phyloP scores from a whole-genome alignment of 2,113 vertebrate genomes.

The Microcebus tavaratra region DNA sequence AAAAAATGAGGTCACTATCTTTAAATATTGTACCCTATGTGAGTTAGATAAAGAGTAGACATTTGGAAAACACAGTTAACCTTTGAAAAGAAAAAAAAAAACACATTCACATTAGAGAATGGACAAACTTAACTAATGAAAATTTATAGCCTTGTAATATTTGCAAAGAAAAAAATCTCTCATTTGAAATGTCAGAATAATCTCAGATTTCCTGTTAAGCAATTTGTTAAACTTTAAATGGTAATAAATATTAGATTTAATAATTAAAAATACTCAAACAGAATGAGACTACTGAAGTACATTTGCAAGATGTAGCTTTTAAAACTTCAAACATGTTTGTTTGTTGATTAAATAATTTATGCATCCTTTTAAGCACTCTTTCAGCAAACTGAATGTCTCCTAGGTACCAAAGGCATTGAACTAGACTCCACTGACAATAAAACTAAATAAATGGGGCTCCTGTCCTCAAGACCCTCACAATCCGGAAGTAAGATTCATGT shows the following conservation, averaged over 20 bases:
- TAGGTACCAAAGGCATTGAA: neutral
- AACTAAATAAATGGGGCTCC: neutral
- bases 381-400: neutral
- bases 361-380: constrained; percentile 44
- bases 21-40: constrained; percentile 41
- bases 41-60: constrained; percentile 45
- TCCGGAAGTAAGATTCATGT: neutral
- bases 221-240: constrained; percentile 67
- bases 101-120: constrained; percentile 44
- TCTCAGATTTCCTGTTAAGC: constrained; percentile 52
- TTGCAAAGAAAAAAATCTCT: constrained; percentile 28
- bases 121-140: constrained; percentile 55
- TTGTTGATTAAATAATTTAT: constrained; percentile 72
- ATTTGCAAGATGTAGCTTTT: constrained; percentile 30
- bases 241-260: constrained; percentile 49
- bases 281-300: neutral
- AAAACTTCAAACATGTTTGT: constrained; percentile 52
- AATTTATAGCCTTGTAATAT: constrained; percentile 60
- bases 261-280: constrained; percentile 52
- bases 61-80: constrained; percentile 70
- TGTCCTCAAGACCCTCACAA: neutral
- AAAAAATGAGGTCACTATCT: constrained; percentile 46
- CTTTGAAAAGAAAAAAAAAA: constrained; percentile 66
- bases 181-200: constrained; percentile 66
- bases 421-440: neutral